Conservation (phyloP, 2,113 vertebrate species). For the Dasyprocta punctata region DNA sequence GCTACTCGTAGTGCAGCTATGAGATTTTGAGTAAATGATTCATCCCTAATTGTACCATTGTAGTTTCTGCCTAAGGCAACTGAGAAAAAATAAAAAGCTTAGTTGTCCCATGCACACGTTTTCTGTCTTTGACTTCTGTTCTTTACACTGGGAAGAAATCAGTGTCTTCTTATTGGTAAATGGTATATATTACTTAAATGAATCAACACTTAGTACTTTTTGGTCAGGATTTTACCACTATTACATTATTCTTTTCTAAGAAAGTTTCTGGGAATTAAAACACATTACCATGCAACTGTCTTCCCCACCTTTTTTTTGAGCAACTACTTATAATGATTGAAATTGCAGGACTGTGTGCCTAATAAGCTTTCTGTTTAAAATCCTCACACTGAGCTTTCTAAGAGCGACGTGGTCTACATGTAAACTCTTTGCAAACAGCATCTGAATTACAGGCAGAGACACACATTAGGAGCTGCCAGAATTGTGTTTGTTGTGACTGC, state of each 20-base stretch:
- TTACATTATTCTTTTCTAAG: constrained; percentile 46
- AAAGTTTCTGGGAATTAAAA: constrained; percentile 74
- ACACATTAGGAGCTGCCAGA: constrained; percentile 80
- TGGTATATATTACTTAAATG: constrained; percentile 38
- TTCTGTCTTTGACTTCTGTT: background rate
- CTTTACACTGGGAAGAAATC: constrained; percentile 48
- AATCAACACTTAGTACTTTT: background rate
- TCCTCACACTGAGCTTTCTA: constrained; percentile 74
- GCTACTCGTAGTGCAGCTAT: background rate
- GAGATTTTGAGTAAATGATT: background rate
- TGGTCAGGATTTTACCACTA: constrained; percentile 50
- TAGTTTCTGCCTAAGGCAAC: background rate
- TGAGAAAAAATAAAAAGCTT: constrained; percentile 20
- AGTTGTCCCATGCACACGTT: background rate
- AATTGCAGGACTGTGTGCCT: constrained; percentile 82
- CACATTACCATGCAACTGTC: constrained; percentile 61
- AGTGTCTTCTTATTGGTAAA: constrained; percentile 56
- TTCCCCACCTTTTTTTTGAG: constrained; percentile 79
- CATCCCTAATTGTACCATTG: background rate
- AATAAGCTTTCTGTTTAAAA: constrained; percentile 86
- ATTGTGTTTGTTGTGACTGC: constrained; percentile 86
- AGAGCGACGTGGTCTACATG: constrained; percentile 85
- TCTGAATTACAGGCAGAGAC: constrained; percentile 83
- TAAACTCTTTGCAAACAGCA: constrained; percentile 83
- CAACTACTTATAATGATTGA: constrained; percentile 82